Conservation (phyloP, 92 coral and sea anemone genomes). For the Umimayanthus kanabou region DNA sequence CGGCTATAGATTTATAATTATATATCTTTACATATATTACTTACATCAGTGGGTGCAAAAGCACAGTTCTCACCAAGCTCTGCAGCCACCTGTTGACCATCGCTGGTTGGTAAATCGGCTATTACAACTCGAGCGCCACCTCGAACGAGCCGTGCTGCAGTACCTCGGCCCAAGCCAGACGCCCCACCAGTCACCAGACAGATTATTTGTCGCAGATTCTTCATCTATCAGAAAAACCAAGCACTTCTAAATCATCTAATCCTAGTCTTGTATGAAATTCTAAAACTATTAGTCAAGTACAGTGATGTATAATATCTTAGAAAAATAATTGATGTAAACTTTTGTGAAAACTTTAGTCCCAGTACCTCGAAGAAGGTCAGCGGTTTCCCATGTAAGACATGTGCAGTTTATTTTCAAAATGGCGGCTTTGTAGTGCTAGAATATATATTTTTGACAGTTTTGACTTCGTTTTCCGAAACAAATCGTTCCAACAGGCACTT, state of each 20-base stretch:
- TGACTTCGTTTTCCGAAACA: not conserved
- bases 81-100: slow-evolving; percentile 66
- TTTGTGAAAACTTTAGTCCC: not conserved
- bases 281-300: too few species aligned
- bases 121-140: slow-evolving; percentile 82
- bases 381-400: not conserved
- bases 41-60: slow-evolving; percentile 82
- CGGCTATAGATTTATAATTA: too few species aligned
- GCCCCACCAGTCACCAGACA: slow-evolving; percentile 90
- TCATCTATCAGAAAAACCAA: not conserved
- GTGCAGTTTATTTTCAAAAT: slow-evolving; percentile 16
- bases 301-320: too few species aligned
- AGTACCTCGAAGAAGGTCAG: slow-evolving; percentile 18
- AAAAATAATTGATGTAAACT: too few species aligned
- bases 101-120: slow-evolving; percentile 74
- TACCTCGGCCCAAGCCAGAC: slow-evolving; percentile 87
- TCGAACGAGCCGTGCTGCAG: slow-evolving; percentile 67
- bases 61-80: slow-evolving; percentile 78
- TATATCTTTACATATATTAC: not conserved
- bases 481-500: not conserved
- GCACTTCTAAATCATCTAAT: not conserved
- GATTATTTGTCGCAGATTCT: slow-evolving; percentile 48
- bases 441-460: not conserved
- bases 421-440: not conserved
- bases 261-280: not conserved